These are phyloP conservation scores for Chaetodon auriga DNA, from an alignment of 2,113 vertebrate genomes.

Conservation along the genomic window DNA sequence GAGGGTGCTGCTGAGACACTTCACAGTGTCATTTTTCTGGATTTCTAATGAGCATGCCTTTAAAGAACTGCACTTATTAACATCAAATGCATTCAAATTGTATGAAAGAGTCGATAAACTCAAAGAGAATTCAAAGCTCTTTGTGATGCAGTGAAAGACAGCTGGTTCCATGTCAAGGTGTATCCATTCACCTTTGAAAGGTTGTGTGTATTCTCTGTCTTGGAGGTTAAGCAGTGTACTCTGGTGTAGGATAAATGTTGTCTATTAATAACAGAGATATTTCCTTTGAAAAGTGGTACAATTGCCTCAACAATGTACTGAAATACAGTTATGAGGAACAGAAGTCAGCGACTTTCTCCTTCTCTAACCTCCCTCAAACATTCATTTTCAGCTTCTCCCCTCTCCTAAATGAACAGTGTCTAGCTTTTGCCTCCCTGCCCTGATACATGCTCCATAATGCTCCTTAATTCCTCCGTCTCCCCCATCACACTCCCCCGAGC, in stretches of 20 bases:
- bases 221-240: not conserved
- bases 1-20: not conserved
- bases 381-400: conserved; percentile 10
- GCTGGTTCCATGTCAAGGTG: conserved; percentile 24
- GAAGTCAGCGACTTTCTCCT: conserved; percentile 4
- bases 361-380: conserved; percentile 24
- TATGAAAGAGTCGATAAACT: conserved; percentile 11
- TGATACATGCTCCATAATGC: conserved; percentile 34
- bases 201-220: not conserved
- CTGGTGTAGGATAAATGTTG: not conserved
- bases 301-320: not conserved
- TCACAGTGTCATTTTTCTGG: not conserved
- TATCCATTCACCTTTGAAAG: not conserved
- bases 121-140: conserved; percentile 21
- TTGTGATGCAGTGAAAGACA: conserved; percentile 12
- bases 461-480: conserved; percentile 9
- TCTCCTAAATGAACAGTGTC: conserved; percentile 20
- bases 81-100: not conserved
- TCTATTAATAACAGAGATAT: not conserved
- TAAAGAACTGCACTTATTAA: conserved; percentile 3
- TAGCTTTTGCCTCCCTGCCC: conserved; percentile 17
- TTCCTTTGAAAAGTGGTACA: conserved; percentile 15
- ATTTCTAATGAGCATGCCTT: not conserved
- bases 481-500: conserved; percentile 27
- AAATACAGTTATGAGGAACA: conserved; percentile 16